Evolutionary conservation across 2,113 vertebrate species (phyloP).

Genomic region (Proteles cristata): DNA sequence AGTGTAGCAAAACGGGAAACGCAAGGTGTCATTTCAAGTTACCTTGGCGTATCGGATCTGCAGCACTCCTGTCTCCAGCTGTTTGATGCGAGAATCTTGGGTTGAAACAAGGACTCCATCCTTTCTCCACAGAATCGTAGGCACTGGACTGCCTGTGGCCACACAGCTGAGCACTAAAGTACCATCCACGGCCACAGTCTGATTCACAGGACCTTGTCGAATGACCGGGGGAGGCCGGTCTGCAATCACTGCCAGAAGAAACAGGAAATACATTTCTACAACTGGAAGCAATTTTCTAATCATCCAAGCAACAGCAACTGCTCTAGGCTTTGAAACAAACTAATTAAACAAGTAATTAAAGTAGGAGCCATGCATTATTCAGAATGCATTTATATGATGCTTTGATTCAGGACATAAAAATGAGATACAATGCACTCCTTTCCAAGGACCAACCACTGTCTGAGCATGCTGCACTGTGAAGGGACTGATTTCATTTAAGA

Average conservation of each 20-base stretch:
- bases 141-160: constrained; percentile 92
- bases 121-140: constrained; percentile 97
- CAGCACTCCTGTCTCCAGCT: constrained; percentile 92
- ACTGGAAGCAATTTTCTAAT: constrained; percentile 95
- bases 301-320: constrained; percentile 88
- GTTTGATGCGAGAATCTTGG: constrained; percentile 96
- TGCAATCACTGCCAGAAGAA: constrained; percentile 92
- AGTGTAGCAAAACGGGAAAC: constrained; percentile 26
- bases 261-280: constrained; percentile 88
- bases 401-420: constrained; percentile 77
- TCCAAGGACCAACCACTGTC: constrained; percentile 31
- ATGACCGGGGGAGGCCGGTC: constrained; percentile 98
- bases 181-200: constrained; percentile 97
- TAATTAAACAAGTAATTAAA: constrained; percentile 91
- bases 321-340: constrained; percentile 89
- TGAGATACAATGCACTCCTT: not conserved
- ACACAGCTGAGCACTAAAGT: constrained; percentile 93
- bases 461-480: not conserved
- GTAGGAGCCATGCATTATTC: constrained; percentile 83
- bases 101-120: constrained; percentile 94
- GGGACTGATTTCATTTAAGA: not conserved
- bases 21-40: constrained; percentile 24
- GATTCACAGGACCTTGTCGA: constrained; percentile 96
- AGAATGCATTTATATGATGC: constrained; percentile 72
- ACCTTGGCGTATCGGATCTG: constrained; percentile 99